Evolutionary conservation across 1,140 invertebrate species (phyloP).

Genomic region (Atta cephalotes): DNA sequence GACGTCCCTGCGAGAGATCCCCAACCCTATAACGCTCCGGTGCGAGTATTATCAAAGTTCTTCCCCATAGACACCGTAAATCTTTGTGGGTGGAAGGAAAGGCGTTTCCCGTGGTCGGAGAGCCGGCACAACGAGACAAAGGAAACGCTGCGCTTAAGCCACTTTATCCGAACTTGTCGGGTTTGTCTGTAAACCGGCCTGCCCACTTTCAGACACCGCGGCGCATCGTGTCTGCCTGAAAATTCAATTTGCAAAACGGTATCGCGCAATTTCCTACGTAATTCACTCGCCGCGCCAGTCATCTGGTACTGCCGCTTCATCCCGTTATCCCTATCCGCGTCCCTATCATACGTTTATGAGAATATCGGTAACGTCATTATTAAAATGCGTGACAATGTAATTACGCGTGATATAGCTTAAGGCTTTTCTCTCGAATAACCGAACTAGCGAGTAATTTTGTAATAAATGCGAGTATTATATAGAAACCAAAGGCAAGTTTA

Average conservation of each 20-base stretch:
- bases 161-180: slow-evolving; percentile 59
- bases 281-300: slow-evolving; percentile 14
- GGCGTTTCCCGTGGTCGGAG: slow-evolving; percentile 37
- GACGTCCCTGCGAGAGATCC: slow-evolving; percentile 36
- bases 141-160: slow-evolving; percentile 57
- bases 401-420: background rate
- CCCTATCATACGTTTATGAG: slow-evolving; percentile 13
- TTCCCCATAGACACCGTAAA: slow-evolving; percentile 71
- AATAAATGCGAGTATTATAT: too few species aligned
- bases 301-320: slow-evolving; percentile 15
- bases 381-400: background rate
- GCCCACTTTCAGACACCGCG: slow-evolving; percentile 44
- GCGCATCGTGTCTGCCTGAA: slow-evolving; percentile 7
- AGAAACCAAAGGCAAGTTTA: too few species aligned
- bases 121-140: slow-evolving; percentile 53
- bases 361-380: slow-evolving; percentile 24
- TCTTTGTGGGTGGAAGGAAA: slow-evolving; percentile 55
- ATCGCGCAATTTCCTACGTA: slow-evolving; percentile 44
- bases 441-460: too few species aligned
- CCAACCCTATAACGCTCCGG: slow-evolving; percentile 28
- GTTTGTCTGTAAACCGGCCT: slow-evolving; percentile 16
- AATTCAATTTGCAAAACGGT: slow-evolving; percentile 63
- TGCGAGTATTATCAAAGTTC: slow-evolving; percentile 70
- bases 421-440: background rate
- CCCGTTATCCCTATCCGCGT: slow-evolving; percentile 10